Conservation (phyloP, 2,113 vertebrate species). For the Muntiacus muntjak region DNA sequence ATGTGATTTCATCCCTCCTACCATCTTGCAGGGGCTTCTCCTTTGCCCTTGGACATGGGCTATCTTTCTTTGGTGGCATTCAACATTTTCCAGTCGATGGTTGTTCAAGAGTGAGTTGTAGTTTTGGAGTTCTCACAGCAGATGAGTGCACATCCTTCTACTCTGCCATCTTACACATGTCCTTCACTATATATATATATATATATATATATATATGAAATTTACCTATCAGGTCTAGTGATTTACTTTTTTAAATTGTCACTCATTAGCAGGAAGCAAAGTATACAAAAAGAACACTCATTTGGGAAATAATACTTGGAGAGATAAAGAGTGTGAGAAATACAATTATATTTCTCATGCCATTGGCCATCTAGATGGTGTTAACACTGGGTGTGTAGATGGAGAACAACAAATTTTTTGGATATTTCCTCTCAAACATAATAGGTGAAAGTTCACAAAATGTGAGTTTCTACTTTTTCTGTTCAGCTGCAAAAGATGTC, state of each 20-base stretch:
- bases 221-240: neutral
- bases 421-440: neutral
- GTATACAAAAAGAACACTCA: neutral
- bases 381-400: fast-evolving
- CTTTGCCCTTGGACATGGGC: neutral
- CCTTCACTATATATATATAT: neutral
- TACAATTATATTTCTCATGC: neutral
- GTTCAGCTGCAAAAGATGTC: neutral
- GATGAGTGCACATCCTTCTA: too few species aligned
- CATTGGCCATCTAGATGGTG: neutral
- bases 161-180: too few species aligned
- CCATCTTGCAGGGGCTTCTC: neutral
- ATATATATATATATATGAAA: neutral
- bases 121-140: too few species aligned
- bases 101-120: too few species aligned
- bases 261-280: neutral
- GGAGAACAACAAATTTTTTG: neutral
- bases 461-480: neutral
- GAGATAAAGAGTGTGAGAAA: neutral
- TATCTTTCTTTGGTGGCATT: neutral
- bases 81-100: neutral
- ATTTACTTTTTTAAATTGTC: neutral
- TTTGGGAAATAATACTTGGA: neutral
- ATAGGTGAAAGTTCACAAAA: neutral
- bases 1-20: neutral